Percentiles rank a stretch among this genome's conserved stretches.
phyloP scores from a whole-genome alignment of 2,797 vertebrate species.

The Periparus ater region DNA sequence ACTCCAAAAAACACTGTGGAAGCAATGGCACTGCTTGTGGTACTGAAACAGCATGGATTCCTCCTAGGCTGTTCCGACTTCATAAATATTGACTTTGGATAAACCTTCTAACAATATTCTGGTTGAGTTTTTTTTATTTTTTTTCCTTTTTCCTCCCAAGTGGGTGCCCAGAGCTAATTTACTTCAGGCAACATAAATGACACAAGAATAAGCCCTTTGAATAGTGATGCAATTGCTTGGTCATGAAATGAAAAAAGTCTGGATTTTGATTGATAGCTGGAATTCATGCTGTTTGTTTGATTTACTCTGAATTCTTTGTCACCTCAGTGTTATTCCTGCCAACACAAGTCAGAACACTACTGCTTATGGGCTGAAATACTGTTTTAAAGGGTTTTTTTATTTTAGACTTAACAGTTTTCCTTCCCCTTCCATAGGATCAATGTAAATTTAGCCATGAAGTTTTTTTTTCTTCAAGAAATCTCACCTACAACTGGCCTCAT shows the following conservation, averaged over 20 bases:
- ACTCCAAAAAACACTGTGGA: neutral
- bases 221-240: slow-evolving; percentile 15
- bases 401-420: neutral
- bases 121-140: neutral
- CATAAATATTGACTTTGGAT: slow-evolving; percentile 66
- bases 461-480: neutral
- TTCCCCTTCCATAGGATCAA: neutral
- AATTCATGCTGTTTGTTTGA: slow-evolving; percentile 3
- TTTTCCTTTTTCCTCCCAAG: slow-evolving; percentile 12
- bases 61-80: neutral
- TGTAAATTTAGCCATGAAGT: neutral
- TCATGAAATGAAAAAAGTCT: slow-evolving; percentile 32
- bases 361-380: neutral
- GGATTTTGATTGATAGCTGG: neutral
- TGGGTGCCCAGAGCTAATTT: slow-evolving; percentile 20
- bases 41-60: slow-evolving; percentile 39
- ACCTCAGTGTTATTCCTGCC: slow-evolving; percentile 10
- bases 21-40: slow-evolving; percentile 54
- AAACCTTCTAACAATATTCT: slow-evolving; percentile 46
- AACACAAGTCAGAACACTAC: neutral
- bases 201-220: slow-evolving; percentile 44
- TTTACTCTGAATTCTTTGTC: neutral
- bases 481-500: neutral
- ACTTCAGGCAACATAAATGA: slow-evolving; percentile 28
- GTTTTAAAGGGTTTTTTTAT: neutral